Conservation (phyloP, 2,113 vertebrate genomes). For the Microtus oregoni region DNA sequence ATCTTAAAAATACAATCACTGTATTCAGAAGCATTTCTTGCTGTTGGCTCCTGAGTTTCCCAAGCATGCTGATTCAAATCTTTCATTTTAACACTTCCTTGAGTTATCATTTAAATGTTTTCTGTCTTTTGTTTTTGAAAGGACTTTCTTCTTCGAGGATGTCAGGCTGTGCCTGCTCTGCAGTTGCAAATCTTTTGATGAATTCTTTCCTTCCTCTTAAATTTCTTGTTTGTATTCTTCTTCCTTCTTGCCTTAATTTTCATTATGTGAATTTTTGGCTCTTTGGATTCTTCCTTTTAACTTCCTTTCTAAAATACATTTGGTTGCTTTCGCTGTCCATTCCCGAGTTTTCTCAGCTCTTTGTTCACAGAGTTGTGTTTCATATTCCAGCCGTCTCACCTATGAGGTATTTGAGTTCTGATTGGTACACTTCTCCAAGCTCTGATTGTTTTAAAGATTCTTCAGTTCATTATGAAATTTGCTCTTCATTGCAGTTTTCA, state of each 20-base stretch:
- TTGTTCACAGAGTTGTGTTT: background rate
- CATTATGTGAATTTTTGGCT: background rate
- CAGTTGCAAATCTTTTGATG: slow-evolving; percentile 24
- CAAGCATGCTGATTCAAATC: background rate
- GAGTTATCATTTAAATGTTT: background rate
- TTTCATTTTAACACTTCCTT: slow-evolving; percentile 4
- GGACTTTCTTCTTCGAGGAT: background rate
- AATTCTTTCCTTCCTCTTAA: background rate
- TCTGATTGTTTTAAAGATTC: background rate
- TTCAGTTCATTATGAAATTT: slow-evolving; percentile 38
- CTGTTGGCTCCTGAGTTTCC: slow-evolving; percentile 4
- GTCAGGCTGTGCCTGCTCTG: background rate
- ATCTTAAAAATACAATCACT: background rate
- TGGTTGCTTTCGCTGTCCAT: background rate
- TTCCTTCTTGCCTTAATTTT: background rate
- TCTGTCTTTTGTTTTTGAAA: background rate
- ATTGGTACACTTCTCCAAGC: background rate
- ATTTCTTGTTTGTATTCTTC: background rate
- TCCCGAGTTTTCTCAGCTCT: background rate
- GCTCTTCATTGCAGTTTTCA: background rate
- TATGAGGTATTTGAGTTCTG: background rate
- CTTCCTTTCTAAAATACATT: slow-evolving; percentile 7
- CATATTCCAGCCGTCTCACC: background rate
- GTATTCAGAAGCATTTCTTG: background rate
- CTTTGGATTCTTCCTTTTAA: background rate